phyloP scores from a whole-genome alignment of 2,888 invertebrate species.

The Caenorhabditis parvicauda region DNA sequence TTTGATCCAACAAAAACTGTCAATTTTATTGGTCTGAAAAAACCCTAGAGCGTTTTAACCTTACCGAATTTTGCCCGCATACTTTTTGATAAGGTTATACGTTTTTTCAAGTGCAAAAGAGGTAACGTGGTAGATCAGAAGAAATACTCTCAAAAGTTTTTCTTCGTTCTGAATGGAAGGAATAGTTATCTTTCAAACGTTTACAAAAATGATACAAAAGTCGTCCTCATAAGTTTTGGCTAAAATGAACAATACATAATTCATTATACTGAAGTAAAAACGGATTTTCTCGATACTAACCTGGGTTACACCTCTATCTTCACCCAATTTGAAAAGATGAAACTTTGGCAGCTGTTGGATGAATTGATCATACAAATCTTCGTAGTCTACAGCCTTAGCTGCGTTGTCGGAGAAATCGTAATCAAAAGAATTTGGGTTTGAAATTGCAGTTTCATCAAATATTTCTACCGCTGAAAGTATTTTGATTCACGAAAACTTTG shows the following conservation, averaged over 20 bases:
- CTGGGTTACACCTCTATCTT: slow-evolving; percentile 31
- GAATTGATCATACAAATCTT: slow-evolving; percentile 38
- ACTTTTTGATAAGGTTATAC: no score
- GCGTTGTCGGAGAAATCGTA: slow-evolving; percentile 41
- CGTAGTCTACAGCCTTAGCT: slow-evolving; percentile 26
- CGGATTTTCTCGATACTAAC: no score
- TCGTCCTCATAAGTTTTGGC: slow-evolving; percentile 3
- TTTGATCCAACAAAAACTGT: no score
- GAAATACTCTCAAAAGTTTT: no score
- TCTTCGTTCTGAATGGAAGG: background rate
- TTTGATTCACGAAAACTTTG: background rate
- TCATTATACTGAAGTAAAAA: background rate
- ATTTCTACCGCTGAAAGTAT: slow-evolving; percentile 24
- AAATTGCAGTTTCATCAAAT: slow-evolving; percentile 33
- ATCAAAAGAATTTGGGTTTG: slow-evolving; percentile 40
- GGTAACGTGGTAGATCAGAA: no score
- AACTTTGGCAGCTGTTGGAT: slow-evolving; percentile 35
- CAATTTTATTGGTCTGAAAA: no score
- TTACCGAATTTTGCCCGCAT: no score
- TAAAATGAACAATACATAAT: background rate
- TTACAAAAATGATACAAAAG: no score
- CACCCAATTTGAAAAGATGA: slow-evolving; percentile 26
- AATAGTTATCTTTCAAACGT: background rate
- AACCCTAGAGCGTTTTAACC: no score
- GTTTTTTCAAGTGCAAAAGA: no score